Conservation (phyloP, 2,797 vertebrate genomes). For the Falco rusticolus region DNA sequence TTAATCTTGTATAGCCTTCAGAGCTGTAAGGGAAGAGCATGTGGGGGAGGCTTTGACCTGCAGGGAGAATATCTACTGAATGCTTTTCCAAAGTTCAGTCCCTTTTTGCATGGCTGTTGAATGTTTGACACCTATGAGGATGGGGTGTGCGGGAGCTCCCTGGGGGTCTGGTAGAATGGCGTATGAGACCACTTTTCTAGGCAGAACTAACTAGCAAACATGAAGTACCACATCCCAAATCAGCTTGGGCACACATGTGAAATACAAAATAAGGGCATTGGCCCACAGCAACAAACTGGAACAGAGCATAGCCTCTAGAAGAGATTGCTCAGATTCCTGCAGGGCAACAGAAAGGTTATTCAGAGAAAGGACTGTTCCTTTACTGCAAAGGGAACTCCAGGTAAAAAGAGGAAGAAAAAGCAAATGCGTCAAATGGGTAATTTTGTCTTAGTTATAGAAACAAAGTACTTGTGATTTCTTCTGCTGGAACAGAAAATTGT, state of each 20-base stretch:
- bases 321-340: background rate
- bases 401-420: conserved; percentile 5
- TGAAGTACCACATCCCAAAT: background rate
- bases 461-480: conserved; percentile 1
- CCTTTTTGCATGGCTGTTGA: background rate
- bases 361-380: background rate
- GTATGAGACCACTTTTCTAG: background rate
- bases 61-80: background rate
- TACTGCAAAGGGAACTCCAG: background rate
- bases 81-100: background rate
- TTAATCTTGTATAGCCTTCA: background rate
- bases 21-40: background rate
- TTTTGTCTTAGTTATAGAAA: conserved; percentile 19
- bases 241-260: background rate
- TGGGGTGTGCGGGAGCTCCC: background rate
- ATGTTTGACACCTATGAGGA: background rate
- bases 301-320: background rate
- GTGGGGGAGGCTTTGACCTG: background rate
- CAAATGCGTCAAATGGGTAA: background rate
- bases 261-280: conserved; percentile 23
- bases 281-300: too few species aligned
- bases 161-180: background rate
- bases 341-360: background rate
- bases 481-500: background rate
- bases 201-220: background rate